Evolutionary conservation across 53 echinoderm and acorn worm genomes (phyloP).

Genomic region (Zoroaster sp.): DNA sequence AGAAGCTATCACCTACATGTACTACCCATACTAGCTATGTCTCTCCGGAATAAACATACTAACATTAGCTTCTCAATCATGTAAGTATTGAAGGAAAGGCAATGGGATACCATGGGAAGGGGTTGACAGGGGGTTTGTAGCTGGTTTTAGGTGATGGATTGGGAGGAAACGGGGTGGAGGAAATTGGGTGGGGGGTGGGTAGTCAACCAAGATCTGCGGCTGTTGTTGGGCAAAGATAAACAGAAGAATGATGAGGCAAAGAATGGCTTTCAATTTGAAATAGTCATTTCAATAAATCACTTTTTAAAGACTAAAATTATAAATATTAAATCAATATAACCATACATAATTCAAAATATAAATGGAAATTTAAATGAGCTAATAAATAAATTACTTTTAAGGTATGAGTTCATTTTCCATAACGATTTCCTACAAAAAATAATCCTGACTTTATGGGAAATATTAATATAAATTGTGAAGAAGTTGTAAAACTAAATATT

Average conservation of each 20-base stretch:
- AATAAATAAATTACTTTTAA: not conserved
- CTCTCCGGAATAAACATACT: too few species aligned
- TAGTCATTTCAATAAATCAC: not conserved
- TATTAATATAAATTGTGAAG: not conserved
- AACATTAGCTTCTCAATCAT: too few species aligned
- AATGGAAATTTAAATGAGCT: not conserved
- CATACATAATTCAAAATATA: not conserved
- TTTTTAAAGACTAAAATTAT: not conserved
- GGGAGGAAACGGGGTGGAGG: not conserved
- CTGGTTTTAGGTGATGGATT: not conserved
- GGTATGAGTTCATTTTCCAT: not conserved
- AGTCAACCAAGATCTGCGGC: not conserved
- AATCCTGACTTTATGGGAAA: not conserved
- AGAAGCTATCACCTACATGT: too few species aligned
- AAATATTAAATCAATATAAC: not conserved
- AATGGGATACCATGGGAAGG: too few species aligned
- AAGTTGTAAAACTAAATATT: not conserved
- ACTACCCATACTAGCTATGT: too few species aligned
- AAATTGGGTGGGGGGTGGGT: not conserved
- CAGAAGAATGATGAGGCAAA: not conserved
- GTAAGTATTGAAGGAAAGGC: too few species aligned
- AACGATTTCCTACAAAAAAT: not conserved
- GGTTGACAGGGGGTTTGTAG: too few species aligned
- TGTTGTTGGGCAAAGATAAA: not conserved
- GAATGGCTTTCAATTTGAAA: not conserved